Conservation (phyloP, 2,113 vertebrate species). For the Polypterus bichir region DNA sequence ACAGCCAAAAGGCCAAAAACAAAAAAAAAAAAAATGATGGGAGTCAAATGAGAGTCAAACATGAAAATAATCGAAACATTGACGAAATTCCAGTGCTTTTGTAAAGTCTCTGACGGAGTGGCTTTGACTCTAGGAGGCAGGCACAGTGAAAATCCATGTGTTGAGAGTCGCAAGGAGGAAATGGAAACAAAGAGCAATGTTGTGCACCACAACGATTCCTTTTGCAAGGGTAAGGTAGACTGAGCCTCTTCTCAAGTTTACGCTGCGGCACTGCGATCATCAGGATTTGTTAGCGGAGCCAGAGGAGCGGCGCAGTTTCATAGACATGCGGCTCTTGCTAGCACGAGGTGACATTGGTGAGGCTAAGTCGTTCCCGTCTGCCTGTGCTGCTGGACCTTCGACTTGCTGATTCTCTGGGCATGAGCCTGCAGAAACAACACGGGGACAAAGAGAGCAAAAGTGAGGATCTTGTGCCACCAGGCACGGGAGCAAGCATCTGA, state of each 20-base stretch:
- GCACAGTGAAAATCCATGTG: no score
- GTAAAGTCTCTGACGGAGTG: no score
- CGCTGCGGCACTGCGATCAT: conserved; percentile 19
- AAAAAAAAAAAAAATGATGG: no score
- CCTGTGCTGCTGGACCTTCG: conserved; percentile 73
- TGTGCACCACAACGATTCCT: no score
- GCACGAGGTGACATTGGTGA: conserved; percentile 94
- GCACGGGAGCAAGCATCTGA: not conserved
- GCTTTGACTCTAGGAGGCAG: no score
- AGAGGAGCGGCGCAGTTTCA: conserved; percentile 93
- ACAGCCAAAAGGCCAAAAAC: no score
- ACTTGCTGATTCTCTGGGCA: conserved; percentile 77
- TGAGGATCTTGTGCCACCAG: not conserved
- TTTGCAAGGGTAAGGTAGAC: no score
- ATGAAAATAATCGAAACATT: no score
- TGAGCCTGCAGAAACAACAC: conserved; percentile 60
- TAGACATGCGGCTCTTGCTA: conserved; percentile 98
- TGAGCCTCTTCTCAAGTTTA: not conserved
- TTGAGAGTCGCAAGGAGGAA: no score
- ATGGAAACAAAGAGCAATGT: no score
- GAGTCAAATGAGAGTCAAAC: no score
- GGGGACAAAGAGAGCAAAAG: not conserved
- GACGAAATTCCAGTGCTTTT: no score
- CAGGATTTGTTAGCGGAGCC: conserved; percentile 94
- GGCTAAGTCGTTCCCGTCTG: conserved; percentile 80